Conservation (phyloP, 1,140 invertebrate genomes). For the Brachionus sp. region DNA sequence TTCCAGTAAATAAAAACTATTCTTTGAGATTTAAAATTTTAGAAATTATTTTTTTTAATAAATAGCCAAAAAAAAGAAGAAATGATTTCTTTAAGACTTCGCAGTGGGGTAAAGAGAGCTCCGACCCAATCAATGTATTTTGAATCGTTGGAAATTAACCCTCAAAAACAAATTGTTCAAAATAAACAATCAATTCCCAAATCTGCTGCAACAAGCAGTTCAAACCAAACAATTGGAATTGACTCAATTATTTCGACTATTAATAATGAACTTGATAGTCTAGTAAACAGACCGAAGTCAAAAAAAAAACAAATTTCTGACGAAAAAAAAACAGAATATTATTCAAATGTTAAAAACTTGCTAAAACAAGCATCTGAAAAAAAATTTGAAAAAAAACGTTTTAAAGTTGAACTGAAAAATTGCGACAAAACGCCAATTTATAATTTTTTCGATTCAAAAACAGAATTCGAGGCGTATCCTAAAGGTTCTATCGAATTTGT, state of each 20-base stretch:
- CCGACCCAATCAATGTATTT: neutral
- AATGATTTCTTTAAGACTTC: neutral
- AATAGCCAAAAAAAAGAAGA: neutral
- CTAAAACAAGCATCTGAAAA: neutral
- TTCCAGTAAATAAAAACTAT: neutral
- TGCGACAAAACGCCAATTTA: constrained; percentile 1
- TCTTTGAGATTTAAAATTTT: neutral
- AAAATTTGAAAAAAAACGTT: neutral
- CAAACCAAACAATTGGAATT: neutral
- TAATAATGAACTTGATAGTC: neutral
- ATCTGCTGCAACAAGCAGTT: neutral
- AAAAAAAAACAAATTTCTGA: neutral
- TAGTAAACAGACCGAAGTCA: neutral
- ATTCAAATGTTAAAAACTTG: neutral
- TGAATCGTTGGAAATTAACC: neutral
- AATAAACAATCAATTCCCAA: neutral
- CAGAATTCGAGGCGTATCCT: neutral
- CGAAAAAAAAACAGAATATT: constrained; percentile 7
- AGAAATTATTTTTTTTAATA: neutral
- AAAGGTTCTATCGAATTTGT: neutral
- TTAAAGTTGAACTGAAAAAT: neutral
- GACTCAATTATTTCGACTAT: neutral
- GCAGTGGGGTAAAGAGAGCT: neutral
- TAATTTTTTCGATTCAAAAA: neutral
- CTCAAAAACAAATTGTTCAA: constrained; percentile 2